Percentiles rank a stretch among this genome's conserved stretches.
These are phyloP conservation scores for Cheiracanthium punctorium DNA, from an alignment of 2,888 invertebrate species.

Conservation along the genomic window DNA sequence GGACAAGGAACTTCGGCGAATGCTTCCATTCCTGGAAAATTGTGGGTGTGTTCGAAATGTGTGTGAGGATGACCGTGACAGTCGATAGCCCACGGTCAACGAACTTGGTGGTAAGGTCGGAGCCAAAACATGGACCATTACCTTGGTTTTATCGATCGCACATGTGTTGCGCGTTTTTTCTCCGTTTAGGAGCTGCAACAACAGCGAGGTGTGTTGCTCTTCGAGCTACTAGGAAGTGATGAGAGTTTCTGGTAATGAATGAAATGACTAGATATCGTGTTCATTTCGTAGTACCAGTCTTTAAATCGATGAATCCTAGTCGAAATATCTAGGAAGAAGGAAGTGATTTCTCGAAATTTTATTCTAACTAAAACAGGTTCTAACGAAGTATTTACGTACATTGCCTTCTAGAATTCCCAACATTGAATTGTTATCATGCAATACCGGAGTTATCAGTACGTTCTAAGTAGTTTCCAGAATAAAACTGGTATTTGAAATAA, in stretches of 20 bases:
- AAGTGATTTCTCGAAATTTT: no score
- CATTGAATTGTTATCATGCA: no score
- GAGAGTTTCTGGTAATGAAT: neutral
- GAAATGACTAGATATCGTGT: no score
- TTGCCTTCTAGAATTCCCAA: no score
- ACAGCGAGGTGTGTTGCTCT: neutral
- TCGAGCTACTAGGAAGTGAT: neutral
- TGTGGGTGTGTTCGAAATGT: neutral
- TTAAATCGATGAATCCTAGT: no score
- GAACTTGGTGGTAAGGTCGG: constrained; percentile 55
- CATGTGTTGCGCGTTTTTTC: neutral
- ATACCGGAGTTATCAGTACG: no score
- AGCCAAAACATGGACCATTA: constrained; percentile 33
- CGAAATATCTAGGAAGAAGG: no score
- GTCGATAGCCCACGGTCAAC: constrained; percentile 40
- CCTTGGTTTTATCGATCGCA: constrained; percentile 63
- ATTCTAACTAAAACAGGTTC: no score
- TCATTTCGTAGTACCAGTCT: no score
- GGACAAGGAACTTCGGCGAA: constrained; percentile 1
- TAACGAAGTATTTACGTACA: no score
- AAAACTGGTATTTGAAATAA: no score
- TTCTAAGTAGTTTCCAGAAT: no score
- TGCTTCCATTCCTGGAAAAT: neutral
- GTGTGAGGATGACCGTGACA: neutral
- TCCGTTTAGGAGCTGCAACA: neutral